A percentile compares a stretch with the other conserved stretches of the same genome.
phyloP scores from a whole-genome alignment of 2,888 invertebrate genomes.

The Phyllotreta cruciferae region DNA sequence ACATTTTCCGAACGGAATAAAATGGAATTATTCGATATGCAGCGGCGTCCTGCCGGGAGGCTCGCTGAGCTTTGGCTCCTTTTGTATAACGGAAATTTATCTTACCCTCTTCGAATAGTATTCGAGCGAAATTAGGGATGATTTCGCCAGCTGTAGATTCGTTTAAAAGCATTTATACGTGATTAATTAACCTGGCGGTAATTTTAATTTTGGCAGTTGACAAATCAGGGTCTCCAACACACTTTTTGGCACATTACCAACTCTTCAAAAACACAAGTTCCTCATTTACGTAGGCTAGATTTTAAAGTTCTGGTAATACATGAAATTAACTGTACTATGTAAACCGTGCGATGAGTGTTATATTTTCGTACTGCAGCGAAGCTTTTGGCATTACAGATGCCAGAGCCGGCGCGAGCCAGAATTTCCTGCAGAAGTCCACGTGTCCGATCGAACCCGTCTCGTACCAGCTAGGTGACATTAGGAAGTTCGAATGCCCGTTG shows the following conservation, averaged over 20 bases:
- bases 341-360: too few species aligned
- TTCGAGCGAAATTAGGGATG: neutral
- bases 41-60: constrained; percentile 10
- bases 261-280: neutral
- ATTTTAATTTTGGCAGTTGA: too few species aligned
- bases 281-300: neutral
- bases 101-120: too few species aligned
- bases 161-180: neutral
- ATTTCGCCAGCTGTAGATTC: neutral
- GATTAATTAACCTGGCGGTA: neutral
- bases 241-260: neutral
- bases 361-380: constrained; percentile 52
- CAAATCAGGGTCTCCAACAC: too few species aligned
- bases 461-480: constrained; percentile 43
- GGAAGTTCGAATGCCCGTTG: constrained; percentile 72
- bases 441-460: constrained; percentile 4
- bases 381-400: constrained; percentile 70
- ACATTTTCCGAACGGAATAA: constrained; percentile 45
- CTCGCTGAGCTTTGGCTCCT: neutral
- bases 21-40: constrained; percentile 38
- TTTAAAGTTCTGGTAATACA: neutral
- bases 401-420: constrained; percentile 45
- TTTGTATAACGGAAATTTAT: neutral
- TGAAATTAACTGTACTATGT: constrained; percentile 52
- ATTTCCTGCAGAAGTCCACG: neutral